Percentiles rank a stretch among this genome's conserved stretches.
Evolutionary conservation across 2,888 invertebrate species (phyloP).

Genomic region (Synanthedon andrenaeformis): DNA sequence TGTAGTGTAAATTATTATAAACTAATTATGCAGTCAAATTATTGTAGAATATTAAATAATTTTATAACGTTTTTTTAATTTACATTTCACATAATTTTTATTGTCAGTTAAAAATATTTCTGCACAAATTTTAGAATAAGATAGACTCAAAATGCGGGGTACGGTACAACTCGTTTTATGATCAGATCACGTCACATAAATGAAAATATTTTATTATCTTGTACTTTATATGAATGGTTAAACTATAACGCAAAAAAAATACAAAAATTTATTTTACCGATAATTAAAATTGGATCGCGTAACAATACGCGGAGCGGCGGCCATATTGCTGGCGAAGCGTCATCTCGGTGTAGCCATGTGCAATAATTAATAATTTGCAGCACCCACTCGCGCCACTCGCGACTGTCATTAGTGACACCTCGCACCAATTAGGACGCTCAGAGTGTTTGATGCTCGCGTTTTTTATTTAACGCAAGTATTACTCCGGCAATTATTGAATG

Average conservation of each 20-base stretch:
- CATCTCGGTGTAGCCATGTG: constrained; percentile 61
- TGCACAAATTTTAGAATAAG: too few relatives aligned
- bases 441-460: constrained; percentile 59
- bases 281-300: constrained; percentile 5
- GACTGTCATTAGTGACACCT: constrained; percentile 67
- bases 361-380: constrained; percentile 68
- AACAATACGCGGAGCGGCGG: constrained; percentile 49
- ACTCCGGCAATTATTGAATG: constrained; percentile 64
- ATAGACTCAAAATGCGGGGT: too few relatives aligned
- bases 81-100: too few relatives aligned
- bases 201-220: too few relatives aligned
- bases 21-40: too few relatives aligned
- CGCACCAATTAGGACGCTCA: constrained; percentile 62
- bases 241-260: background rate
- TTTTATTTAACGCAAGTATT: constrained; percentile 64
- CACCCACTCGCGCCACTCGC: constrained; percentile 39
- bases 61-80: too few relatives aligned
- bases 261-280: background rate
- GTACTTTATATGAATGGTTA: too few relatives aligned
- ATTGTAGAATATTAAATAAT: too few relatives aligned
- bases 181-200: too few relatives aligned
- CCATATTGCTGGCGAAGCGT: constrained; percentile 48
- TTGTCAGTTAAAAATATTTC: too few relatives aligned
- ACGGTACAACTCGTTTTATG: too few relatives aligned
- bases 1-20: too few relatives aligned